These are phyloP conservation scores for Betta splendens DNA, from an alignment of 2,797 vertebrate genomes.

Conservation along the genomic window DNA sequence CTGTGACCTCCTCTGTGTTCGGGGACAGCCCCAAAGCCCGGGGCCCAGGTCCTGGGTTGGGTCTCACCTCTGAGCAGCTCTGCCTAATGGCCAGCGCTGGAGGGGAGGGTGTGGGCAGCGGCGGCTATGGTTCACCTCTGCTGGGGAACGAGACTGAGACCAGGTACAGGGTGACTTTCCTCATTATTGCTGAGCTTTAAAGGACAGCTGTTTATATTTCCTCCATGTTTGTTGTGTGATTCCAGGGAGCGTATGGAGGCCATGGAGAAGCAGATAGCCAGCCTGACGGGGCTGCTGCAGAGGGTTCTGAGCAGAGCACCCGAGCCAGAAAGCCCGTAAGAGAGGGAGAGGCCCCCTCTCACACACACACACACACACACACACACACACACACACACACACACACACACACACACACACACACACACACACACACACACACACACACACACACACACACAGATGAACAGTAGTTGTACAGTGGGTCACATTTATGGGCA, in stretches of 20 bases:
- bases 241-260: conserved; percentile 95
- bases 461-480: no score
- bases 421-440: no score
- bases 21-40: conserved; percentile 88
- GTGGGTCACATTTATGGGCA: no score
- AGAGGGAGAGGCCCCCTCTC: no score
- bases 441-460: no score
- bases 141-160: conserved; percentile 91
- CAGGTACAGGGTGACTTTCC: conserved; percentile 75
- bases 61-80: conserved; percentile 85
- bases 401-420: no score
- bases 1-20: conserved; percentile 87
- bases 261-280: conserved; percentile 99
- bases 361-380: conserved; percentile 30
- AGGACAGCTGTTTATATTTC: not conserved
- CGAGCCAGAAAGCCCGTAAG: conserved; percentile 87
- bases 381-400: conserved; percentile 28
- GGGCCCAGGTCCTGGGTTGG: conserved; percentile 58
- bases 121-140: conserved; percentile 84
- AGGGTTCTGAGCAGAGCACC: conserved; percentile 91
- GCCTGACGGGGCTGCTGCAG: conserved; percentile 95
- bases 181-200: not conserved
- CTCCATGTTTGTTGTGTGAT: conserved; percentile 14
- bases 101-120: conserved; percentile 67
- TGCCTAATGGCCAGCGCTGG: conserved; percentile 83